phyloP scores from a whole-genome alignment of 2,113 vertebrate species.

The Calonectris borealis region DNA sequence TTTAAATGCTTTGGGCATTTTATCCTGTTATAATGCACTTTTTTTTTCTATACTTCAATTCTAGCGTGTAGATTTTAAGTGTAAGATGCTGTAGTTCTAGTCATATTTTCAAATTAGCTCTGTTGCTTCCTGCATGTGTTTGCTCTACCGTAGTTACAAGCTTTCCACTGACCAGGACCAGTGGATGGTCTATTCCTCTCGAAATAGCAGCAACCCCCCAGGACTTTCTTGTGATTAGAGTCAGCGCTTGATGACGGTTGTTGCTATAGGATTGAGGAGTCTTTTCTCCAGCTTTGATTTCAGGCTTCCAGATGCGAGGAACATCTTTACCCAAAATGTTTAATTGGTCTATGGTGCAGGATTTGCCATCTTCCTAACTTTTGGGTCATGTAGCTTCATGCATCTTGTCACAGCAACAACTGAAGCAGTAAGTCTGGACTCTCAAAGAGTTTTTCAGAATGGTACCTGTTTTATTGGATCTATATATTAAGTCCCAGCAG shows the following conservation, averaged over 20 bases:
- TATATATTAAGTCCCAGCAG: neutral
- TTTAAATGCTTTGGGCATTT: neutral
- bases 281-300: neutral
- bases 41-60: neutral
- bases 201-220: neutral
- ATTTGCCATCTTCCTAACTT: neutral
- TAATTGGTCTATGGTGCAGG: neutral
- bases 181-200: neutral
- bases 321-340: neutral
- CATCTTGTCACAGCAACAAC: neutral
- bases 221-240: neutral
- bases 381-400: neutral
- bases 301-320: neutral
- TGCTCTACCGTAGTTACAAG: rapidly evolving
- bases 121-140: neutral
- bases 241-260: neutral
- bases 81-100: neutral
- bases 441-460: neutral
- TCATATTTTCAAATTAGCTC: neutral
- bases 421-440: neutral
- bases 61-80: neutral
- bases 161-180: neutral
- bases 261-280: neutral
- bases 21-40: neutral
- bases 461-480: neutral